phyloP scores from a whole-genome alignment of 2,797 vertebrate species.

The Rhadinocentrus ornatus region DNA sequence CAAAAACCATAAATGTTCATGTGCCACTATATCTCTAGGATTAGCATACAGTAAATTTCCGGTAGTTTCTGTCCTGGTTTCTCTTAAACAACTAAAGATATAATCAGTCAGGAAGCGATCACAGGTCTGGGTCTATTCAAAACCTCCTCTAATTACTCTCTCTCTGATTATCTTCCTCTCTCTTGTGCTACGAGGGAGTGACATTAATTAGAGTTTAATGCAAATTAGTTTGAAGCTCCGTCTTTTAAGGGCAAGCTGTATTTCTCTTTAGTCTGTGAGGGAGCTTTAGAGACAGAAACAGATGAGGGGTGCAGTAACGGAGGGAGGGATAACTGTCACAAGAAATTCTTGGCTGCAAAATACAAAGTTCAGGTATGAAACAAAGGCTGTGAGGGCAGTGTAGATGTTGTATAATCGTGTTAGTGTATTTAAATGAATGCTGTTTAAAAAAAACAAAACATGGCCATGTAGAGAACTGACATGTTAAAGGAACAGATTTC shows the following conservation, averaged over 20 bases:
- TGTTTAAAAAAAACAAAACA: constrained; percentile 1
- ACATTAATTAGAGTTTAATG: constrained; percentile 80
- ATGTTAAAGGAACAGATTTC: neutral
- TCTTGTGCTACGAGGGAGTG: constrained; percentile 70
- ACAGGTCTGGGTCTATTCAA: constrained; percentile 39
- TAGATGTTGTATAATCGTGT: neutral
- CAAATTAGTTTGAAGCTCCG: constrained; percentile 68
- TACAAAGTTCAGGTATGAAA: neutral
- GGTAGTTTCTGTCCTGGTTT: neutral
- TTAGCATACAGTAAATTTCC: neutral
- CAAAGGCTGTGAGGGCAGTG: neutral
- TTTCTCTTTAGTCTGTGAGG: constrained; percentile 28
- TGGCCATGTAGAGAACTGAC: neutral
- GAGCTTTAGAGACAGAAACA: constrained; percentile 30
- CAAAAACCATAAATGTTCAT: neutral
- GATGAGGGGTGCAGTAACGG: neutral
- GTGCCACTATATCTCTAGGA: too few species aligned
- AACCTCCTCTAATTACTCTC: constrained; percentile 57
- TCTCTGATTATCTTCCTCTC: constrained; percentile 61
- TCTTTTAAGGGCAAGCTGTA: constrained; percentile 51
- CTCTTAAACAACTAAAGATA: constrained; percentile 14
- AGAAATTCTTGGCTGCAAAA: constrained; percentile 8
- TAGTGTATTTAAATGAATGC: constrained; percentile 4
- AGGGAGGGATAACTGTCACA: constrained; percentile 12
- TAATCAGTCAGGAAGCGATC: constrained; percentile 38